A percentile compares a stretch with the other conserved stretches of the same genome.
phyloP scores from a whole-genome alignment of 2,888 invertebrate species.

The Dicyrtomina minuta region DNA sequence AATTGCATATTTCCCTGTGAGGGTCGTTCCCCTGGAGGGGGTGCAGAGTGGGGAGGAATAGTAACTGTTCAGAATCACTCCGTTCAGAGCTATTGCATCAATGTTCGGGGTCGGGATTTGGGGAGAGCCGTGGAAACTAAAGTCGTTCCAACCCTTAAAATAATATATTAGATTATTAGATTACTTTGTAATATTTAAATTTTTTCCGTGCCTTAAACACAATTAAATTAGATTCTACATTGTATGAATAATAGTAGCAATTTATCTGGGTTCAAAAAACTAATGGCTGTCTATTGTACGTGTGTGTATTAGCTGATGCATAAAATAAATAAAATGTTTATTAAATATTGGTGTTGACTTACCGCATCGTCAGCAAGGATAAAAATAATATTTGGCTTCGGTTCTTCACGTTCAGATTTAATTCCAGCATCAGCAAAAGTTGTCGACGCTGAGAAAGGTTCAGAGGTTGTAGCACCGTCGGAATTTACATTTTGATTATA shows the following conservation, averaged over 20 bases:
- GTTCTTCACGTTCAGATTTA: background rate
- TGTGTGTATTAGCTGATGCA: background rate
- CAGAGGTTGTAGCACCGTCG: too few relatives aligned
- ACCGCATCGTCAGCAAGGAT: conserved; percentile 61
- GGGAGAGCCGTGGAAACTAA: conserved; percentile 83
- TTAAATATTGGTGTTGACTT: conserved; percentile 43
- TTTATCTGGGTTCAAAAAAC: conserved; percentile 17
- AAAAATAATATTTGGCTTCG: conserved; percentile 57
- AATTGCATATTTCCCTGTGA: conserved; percentile 85
- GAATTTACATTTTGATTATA: too few relatives aligned
- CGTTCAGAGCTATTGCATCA: conserved; percentile 80
- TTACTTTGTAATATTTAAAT: too few relatives aligned
- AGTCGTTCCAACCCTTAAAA: conserved; percentile 85
- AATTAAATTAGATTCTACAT: too few relatives aligned
- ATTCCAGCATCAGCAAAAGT: background rate
- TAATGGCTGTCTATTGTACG: background rate
- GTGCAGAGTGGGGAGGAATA: conserved; percentile 82
- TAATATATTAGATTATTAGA: too few relatives aligned
- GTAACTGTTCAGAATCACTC: conserved; percentile 80
- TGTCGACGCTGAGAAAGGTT: too few relatives aligned
- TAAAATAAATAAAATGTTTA: background rate
- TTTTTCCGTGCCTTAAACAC: too few relatives aligned
- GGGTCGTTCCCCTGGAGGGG: conserved; percentile 53
- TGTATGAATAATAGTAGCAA: too few relatives aligned
- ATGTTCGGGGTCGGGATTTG: conserved; percentile 89